phyloP scores from a whole-genome alignment of 2,113 vertebrate species.

The Gila orcuttii region DNA sequence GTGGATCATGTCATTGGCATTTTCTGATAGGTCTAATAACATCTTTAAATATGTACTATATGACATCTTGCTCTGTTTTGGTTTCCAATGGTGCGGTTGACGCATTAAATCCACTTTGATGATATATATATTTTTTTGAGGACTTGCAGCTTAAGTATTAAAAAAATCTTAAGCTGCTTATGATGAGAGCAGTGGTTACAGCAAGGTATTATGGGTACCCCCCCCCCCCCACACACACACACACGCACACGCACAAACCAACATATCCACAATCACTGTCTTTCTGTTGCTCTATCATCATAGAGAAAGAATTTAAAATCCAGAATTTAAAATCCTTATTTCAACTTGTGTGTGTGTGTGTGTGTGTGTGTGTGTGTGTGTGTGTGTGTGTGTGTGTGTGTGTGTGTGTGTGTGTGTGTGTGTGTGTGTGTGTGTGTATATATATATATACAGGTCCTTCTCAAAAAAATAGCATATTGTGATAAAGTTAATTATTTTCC shows the following conservation, averaged over 20 bases:
- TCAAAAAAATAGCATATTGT: too few species aligned
- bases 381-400: too few species aligned
- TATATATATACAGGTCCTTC: too few species aligned
- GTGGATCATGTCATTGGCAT: too few species aligned
- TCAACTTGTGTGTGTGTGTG: too few species aligned
- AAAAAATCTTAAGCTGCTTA: slow-evolving; percentile 21
- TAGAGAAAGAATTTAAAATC: not conserved
- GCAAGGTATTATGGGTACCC: slow-evolving; percentile 17
- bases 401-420: too few species aligned
- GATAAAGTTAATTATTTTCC: too few species aligned
- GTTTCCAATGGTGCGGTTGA: not conserved
- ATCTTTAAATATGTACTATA: not conserved
- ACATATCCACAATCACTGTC: not conserved
- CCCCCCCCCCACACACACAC: not conserved
- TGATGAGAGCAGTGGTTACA: not conserved
- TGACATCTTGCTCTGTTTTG: not conserved
- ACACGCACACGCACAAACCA: not conserved
- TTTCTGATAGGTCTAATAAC: too few species aligned
- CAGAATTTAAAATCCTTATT: not conserved
- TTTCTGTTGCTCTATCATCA: not conserved
- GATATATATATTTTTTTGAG: not conserved
- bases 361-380: not conserved
- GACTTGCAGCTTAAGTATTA: not conserved
- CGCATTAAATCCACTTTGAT: not conserved
- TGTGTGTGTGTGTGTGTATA: too few species aligned